A percentile compares a stretch with the other conserved stretches of the same genome.
Evolutionary conservation across 2,888 invertebrate genomes (phyloP).

Genomic region (Spatulosminthurus flaviceps): DNA sequence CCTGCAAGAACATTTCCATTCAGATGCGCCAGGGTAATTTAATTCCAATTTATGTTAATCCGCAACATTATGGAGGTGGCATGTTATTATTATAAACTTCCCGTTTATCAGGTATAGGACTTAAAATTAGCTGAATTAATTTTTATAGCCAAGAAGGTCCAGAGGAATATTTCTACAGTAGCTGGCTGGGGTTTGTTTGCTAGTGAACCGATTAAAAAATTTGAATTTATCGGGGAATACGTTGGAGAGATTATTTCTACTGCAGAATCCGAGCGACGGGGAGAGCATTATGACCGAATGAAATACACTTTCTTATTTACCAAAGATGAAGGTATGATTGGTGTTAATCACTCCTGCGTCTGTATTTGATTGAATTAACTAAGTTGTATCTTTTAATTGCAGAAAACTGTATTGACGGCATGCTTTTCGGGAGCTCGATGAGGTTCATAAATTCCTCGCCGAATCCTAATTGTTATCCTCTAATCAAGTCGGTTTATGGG

Average conservation of each 20-base stretch:
- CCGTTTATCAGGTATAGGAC: too few relatives aligned
- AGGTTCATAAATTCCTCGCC: constrained; percentile 33
- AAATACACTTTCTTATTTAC: constrained; percentile 24
- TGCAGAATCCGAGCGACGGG: constrained; percentile 8
- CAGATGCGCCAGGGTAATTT: neutral
- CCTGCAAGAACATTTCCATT: constrained; percentile 1
- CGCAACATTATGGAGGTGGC: neutral
- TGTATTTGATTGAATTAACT: too few relatives aligned
- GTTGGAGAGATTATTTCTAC: constrained; percentile 17
- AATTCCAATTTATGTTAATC: neutral
- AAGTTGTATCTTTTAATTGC: too few relatives aligned
- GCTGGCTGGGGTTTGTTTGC: constrained; percentile 33
- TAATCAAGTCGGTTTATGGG: constrained; percentile 5
- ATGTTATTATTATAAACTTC: too few relatives aligned
- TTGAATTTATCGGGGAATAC: constrained; percentile 22
- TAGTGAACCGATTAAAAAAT: neutral
- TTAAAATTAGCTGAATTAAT: too few relatives aligned
- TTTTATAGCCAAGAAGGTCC: neutral
- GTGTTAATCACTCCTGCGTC: too few relatives aligned
- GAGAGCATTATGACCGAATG: neutral
- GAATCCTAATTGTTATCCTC: constrained; percentile 4
- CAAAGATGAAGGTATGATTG: constrained; percentile 22
- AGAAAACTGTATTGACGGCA: constrained; percentile 29
- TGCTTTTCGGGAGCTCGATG: constrained; percentile 19
- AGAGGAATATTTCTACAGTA: neutral